A percentile compares a stretch with the other conserved stretches of the same genome.
phyloP scores from a whole-genome alignment of 2,888 invertebrate genomes.

The Macaria notata region DNA sequence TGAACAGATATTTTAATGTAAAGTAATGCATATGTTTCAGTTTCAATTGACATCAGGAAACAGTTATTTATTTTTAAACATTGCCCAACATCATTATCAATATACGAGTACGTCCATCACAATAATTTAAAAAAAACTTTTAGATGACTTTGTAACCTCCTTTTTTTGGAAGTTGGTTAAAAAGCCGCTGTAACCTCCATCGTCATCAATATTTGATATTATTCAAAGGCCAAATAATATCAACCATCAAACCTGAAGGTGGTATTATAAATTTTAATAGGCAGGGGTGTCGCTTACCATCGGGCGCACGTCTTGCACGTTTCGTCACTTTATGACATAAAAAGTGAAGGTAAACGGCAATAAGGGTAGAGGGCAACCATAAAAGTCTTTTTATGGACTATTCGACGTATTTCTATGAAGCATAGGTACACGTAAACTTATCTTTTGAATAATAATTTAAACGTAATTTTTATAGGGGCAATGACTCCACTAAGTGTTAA shows the following conservation, averaged over 20 bases:
- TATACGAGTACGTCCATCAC: no score
- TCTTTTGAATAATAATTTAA: constrained; percentile 3
- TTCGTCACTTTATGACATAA: constrained; percentile 9
- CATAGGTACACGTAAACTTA: background rate
- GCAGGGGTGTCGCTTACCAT: background rate
- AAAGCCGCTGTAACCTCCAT: no score
- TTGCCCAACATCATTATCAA: no score
- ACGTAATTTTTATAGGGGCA: background rate
- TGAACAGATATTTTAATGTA: no score
- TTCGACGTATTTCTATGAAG: constrained; percentile 1
- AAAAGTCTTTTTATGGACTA: constrained; percentile 8
- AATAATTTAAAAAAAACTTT: no score
- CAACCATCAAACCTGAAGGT: background rate
- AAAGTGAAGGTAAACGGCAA: constrained; percentile 12
- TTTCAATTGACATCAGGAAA: no score
- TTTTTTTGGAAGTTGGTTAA: no score
- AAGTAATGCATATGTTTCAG: no score
- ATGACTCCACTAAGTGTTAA: background rate
- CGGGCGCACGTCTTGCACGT: constrained; percentile 2
- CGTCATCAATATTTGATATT: no score
- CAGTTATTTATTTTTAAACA: no score
- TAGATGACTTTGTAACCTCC: no score
- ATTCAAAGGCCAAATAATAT: background rate
- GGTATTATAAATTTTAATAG: background rate
- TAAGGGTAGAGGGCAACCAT: constrained; percentile 5